Evolutionary conservation across 2,797 vertebrate species (phyloP).

Genomic region (Enteromius unitaeniatus): DNA sequence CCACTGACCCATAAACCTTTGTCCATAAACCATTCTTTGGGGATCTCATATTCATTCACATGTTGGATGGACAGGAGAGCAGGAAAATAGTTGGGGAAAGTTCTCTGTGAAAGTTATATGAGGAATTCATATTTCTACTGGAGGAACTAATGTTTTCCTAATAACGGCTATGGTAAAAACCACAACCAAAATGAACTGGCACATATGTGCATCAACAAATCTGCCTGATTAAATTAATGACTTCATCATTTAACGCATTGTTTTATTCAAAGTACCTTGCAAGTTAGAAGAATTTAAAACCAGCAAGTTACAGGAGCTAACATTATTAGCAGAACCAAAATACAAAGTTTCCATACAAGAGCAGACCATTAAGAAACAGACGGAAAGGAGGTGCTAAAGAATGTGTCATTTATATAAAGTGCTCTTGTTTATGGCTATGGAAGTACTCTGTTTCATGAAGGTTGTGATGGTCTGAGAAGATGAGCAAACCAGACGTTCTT

Average conservation of each 20-base stretch:
- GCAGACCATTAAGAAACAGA: not conserved
- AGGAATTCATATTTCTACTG: not conserved
- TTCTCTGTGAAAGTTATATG: constrained; percentile 10
- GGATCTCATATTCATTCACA: constrained; percentile 25
- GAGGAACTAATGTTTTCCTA: not conserved
- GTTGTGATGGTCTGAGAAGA: not conserved
- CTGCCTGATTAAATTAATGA: not conserved
- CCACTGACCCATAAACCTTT: constrained; percentile 59
- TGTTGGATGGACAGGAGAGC: not conserved
- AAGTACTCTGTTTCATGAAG: not conserved
- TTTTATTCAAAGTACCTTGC: not conserved
- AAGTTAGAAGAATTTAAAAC: constrained; percentile 10
- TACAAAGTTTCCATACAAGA: no score
- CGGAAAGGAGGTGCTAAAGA: not conserved
- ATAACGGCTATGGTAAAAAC: constrained; percentile 2
- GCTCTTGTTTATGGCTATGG: not conserved
- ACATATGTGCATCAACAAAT: not conserved
- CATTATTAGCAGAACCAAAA: not conserved
- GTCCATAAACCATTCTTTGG: constrained; percentile 48
- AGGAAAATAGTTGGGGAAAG: not conserved
- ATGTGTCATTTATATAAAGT: not conserved
- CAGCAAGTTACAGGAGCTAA: not conserved
- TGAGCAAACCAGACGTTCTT: not conserved
- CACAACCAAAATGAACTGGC: constrained; percentile 8
- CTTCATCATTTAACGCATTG: not conserved